Conservation (phyloP, 2,797 vertebrate species). For the Anas georgica region DNA sequence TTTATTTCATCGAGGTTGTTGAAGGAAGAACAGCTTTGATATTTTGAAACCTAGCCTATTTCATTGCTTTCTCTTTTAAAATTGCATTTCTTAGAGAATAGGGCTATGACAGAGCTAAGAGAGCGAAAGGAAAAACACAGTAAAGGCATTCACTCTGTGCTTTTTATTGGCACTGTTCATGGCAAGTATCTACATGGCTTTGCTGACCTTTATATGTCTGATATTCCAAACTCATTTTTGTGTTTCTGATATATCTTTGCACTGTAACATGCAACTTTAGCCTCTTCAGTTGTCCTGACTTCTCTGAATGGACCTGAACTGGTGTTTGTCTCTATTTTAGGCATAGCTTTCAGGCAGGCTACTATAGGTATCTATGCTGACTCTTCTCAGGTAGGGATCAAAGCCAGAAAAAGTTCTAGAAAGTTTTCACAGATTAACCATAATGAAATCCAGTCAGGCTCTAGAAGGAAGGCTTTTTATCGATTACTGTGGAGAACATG, state of each 20-base stretch:
- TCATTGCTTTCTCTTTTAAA: not conserved
- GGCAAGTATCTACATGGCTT: not conserved
- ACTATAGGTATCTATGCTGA: not conserved
- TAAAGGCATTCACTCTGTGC: not conserved
- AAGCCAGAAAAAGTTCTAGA: not conserved
- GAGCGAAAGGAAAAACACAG: not conserved
- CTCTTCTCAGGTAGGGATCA: not conserved
- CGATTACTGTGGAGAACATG: not conserved
- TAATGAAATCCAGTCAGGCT: not conserved
- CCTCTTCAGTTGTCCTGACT: not conserved
- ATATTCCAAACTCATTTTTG: not conserved
- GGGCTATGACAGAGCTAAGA: rapidly evolving
- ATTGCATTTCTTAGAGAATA: not conserved
- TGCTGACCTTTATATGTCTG: not conserved
- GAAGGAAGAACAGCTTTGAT: not conserved
- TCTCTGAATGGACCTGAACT: not conserved
- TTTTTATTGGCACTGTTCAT: not conserved
- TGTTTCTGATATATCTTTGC: not conserved
- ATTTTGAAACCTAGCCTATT: not conserved
- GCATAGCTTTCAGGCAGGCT: not conserved
- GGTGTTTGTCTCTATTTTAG: not conserved
- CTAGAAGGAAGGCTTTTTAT: not conserved
- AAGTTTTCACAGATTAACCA: not conserved
- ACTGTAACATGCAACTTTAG: not conserved
- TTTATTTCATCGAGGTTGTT: not conserved